Evolutionary conservation across 1,140 invertebrate species (phyloP).

Genomic region (Meloidogyne hapla): DNA sequence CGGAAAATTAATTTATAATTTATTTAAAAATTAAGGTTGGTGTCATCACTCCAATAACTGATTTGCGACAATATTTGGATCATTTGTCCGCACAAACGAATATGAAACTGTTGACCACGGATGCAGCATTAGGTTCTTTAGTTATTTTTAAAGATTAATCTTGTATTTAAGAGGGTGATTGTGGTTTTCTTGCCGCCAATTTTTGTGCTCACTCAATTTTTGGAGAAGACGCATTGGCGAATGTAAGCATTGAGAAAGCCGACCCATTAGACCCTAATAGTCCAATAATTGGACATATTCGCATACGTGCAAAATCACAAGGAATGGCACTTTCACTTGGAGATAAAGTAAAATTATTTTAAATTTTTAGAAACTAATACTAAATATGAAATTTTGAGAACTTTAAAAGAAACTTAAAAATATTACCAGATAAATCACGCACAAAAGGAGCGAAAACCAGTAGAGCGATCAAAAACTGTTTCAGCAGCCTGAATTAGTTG

Average conservation of each 20-base stretch:
- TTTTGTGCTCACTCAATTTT: constrained; percentile 98
- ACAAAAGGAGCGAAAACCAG: constrained; percentile 32
- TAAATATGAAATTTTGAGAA: not conserved
- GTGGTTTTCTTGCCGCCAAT: constrained; percentile 98
- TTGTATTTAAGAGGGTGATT: constrained; percentile 73
- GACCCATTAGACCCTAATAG: constrained; percentile 78
- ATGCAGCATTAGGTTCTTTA: constrained; percentile 55
- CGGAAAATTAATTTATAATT: not conserved
- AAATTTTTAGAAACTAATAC: not conserved
- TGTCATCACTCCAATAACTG: constrained; percentile 88
- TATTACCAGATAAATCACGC: constrained; percentile 41
- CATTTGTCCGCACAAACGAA: constrained; percentile 92
- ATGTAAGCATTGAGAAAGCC: constrained; percentile 90
- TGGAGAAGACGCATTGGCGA: constrained; percentile 96
- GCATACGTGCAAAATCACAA: constrained; percentile 96
- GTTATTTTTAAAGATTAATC: not conserved
- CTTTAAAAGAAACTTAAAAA: not conserved
- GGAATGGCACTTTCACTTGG: constrained; percentile 65
- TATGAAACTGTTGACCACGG: constrained; percentile 96
- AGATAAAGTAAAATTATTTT: constrained; percentile 48
- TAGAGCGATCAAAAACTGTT: constrained; percentile 15
- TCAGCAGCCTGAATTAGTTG: not conserved
- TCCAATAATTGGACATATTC: constrained; percentile 87
- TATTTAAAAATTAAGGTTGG: constrained; percentile 71
- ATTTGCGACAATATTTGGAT: constrained; percentile 86